Percentiles rank a stretch among this genome's conserved stretches.
phyloP scores from a whole-genome alignment of 2,888 invertebrate genomes.

The Ferrisia virgata region DNA sequence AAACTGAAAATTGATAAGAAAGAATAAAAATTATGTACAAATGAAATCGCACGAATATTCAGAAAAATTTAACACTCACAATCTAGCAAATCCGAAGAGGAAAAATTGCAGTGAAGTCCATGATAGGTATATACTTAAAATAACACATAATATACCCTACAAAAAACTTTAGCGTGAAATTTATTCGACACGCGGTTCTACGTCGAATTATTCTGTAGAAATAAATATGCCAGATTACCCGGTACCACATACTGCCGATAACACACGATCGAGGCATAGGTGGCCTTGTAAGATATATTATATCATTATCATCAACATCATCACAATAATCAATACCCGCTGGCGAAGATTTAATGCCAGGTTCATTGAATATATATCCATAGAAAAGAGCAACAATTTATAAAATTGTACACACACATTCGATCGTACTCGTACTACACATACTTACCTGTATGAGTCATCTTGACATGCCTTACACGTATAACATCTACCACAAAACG shows the following conservation, averaged over 20 bases:
- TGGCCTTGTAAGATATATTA: neutral
- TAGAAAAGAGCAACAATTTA: neutral
- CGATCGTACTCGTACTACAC: neutral
- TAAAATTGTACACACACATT: too few relatives aligned
- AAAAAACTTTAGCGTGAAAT: neutral
- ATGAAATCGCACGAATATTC: too few relatives aligned
- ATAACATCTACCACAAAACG: too few relatives aligned
- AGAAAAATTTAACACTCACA: too few relatives aligned
- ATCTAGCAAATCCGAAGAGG: too few relatives aligned
- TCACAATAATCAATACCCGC: slow-evolving; percentile 5
- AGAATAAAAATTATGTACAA: too few relatives aligned
- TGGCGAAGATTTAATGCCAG: neutral
- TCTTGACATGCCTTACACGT: too few relatives aligned
- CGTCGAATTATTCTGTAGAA: neutral
- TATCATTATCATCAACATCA: slow-evolving; percentile 1
- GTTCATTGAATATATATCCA: neutral
- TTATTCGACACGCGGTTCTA: neutral
- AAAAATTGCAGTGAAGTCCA: too few relatives aligned
- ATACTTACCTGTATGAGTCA: neutral
- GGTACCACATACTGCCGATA: neutral
- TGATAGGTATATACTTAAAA: neutral
- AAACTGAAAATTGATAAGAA: too few relatives aligned
- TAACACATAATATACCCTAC: neutral
- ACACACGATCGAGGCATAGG: neutral
- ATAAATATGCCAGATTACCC: neutral